Evolutionary conservation across 2,888 invertebrate genomes (phyloP), one percentile per base, ranked within the genome.

Genomic region (Onchidella celtica): DNA sequence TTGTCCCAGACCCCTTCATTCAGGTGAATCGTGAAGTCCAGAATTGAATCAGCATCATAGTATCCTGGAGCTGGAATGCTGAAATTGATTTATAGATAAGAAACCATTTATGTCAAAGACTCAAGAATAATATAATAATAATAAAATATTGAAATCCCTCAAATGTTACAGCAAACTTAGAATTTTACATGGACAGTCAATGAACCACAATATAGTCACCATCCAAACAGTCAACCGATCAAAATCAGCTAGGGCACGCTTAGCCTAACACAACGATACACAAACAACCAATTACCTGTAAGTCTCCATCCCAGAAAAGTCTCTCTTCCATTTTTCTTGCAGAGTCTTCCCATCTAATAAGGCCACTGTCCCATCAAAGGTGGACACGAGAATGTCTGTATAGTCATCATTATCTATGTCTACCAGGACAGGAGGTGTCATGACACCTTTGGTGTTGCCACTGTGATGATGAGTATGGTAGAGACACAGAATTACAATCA

Each of bases 41-140:
- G 74, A 14, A 85, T 81, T 66, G 89, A 86, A 82, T 92, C 92
- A 70, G 89, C 88, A 81, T 91, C 88, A 83, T 90, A 92, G 70
- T 90, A 90, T 0, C 92, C 92, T n/a, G 92, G 91, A 0, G 91
- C 90, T 32, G 92, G 91, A 4, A 89, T 85, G 73, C 92, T 92
- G 86, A 2, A 85, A 70, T 29, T 2, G n/a, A n/a, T n/a, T n/a
- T n/a, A n/a, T n/a, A n/a, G n/a, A n/a, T n/a, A n/a, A n/a, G n/a
- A n/a, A n/a, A n/a, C n/a, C n/a, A n/a, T n/a, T n/a, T n/a, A n/a
- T n/a, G n/a, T n/a, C n/a, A n/a, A n/a, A n/a, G n/a, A n/a, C n/a
- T n/a, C n/a, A n/a, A n/a, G n/a, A n/a, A n/a, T n/a, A n/a, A n/a
- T n/a, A n/a, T n/a, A n/a, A n/a, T n/a, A n/a, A n/a, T n/a, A n/a